A percentile compares a stretch with the other conserved stretches of the same genome.
These are phyloP conservation scores for Todiramphus chloris DNA, from an alignment of 2,113 vertebrate species.

Conservation along the genomic window DNA sequence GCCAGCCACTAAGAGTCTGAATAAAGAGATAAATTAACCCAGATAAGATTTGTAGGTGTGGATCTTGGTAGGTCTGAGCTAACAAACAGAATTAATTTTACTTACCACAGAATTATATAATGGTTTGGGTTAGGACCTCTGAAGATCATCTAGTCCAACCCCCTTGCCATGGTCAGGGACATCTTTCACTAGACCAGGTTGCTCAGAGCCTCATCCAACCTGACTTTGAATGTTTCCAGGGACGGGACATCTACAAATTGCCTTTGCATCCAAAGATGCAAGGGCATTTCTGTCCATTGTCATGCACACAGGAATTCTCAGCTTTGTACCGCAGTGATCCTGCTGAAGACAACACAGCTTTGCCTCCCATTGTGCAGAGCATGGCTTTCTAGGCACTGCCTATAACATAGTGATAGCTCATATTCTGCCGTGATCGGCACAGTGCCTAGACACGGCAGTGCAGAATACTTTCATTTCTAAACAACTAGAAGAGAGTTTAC, in stretches of 20 bases:
- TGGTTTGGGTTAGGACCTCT: neutral
- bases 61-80: rapidly evolving
- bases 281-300: neutral
- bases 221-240: neutral
- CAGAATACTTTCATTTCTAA: constrained; percentile 46
- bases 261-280: neutral
- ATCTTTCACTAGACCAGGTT: neutral
- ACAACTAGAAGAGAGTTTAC: constrained; percentile 55
- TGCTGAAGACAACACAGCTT: neutral
- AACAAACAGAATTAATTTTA: neutral
- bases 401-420: neutral
- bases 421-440: neutral
- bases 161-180: neutral
- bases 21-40: rapidly evolving
- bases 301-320: rapidly evolving
- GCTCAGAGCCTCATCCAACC: rapidly evolving
- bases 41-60: rapidly evolving
- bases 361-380: neutral
- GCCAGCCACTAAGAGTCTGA: neutral
- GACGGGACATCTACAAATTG: neutral
- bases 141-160: too few relatives aligned
- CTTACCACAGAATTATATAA: neutral
- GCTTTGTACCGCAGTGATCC: neutral
- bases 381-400: neutral
- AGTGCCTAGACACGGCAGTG: neutral